Percentiles rank a stretch among this genome's conserved stretches.
Conservation (phyloP, 1,140 invertebrate genomes). For the Neuroterus valhalla region DNA sequence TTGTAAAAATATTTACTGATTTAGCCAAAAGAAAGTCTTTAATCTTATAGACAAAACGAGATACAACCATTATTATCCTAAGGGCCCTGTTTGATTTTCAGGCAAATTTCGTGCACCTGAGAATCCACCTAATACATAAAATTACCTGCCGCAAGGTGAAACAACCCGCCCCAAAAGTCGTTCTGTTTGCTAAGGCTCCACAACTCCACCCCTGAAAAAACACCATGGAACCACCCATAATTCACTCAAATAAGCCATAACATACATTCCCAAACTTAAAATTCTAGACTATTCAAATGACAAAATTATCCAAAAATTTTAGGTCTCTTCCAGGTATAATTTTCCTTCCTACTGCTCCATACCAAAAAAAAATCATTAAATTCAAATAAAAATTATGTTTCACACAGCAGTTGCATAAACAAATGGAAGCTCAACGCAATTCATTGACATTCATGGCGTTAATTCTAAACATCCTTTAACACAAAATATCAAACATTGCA, state of each 20-base stretch:
- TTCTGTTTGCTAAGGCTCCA: neutral
- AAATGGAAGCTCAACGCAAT: too few species aligned
- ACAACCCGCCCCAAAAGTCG: conserved; percentile 1
- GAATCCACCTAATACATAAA: neutral
- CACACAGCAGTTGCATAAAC: too few species aligned
- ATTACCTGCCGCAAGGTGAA: neutral
- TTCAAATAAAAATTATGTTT: too few species aligned
- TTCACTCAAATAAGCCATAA: neutral
- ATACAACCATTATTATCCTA: neutral
- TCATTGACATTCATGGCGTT: too few species aligned
- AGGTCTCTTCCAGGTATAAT: too few species aligned
- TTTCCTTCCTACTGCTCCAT: too few species aligned
- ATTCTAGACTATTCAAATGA: too few species aligned
- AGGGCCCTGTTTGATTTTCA: neutral
- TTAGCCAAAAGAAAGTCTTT: neutral
- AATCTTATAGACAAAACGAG: neutral
- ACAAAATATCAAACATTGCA: too few species aligned
- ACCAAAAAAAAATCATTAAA: too few species aligned
- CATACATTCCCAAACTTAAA: neutral
- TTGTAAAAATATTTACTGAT: too few species aligned
- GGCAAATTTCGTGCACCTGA: conserved; percentile 1
- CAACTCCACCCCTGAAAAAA: conserved; percentile 9
- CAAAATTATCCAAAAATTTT: too few species aligned
- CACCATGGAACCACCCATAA: neutral
- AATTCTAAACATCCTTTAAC: too few species aligned